Evolutionary conservation across 2,888 invertebrate genomes (phyloP).

Genomic region (Aspidapion aeneum): DNA sequence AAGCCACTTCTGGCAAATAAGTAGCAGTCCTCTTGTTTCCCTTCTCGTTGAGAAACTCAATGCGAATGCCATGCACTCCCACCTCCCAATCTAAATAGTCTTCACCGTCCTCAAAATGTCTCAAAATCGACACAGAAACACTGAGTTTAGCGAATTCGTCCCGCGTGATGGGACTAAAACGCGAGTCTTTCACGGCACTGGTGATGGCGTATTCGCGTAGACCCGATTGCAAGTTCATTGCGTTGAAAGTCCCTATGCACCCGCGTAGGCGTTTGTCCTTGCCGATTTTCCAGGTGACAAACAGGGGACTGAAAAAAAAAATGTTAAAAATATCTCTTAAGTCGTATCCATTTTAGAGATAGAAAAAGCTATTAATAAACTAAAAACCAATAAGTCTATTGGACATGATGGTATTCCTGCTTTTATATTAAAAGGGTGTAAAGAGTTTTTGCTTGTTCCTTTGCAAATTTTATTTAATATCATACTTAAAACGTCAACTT

Average conservation of each 20-base stretch:
- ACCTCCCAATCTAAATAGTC: conserved; percentile 98
- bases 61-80: conserved; percentile 95
- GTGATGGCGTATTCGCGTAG: conserved; percentile 96
- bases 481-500: no score
- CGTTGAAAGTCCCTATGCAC: conserved; percentile 98
- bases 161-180: conserved; percentile 91
- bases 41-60: conserved; percentile 93
- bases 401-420: no score
- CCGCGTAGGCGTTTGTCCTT: conserved; percentile 92
- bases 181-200: conserved; percentile 96
- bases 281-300: conserved; percentile 99
- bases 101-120: conserved; percentile 93
- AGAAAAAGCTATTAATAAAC: no score
- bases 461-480: no score
- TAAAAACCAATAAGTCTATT: no score
- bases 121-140: conserved; percentile 93
- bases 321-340: neutral
- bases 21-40: conserved; percentile 95
- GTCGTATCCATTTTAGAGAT: no score
- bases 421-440: no score
- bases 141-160: conserved; percentile 92
- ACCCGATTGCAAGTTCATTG: conserved; percentile 92
- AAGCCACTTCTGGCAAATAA: conserved; percentile 96
- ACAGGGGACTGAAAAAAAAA: conserved; percentile 73
- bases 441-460: no score